Percentiles rank a stretch among this genome's conserved stretches.
Evolutionary conservation across 2,888 invertebrate genomes (phyloP).

Genomic region (Synanthedon vespiformis): DNA sequence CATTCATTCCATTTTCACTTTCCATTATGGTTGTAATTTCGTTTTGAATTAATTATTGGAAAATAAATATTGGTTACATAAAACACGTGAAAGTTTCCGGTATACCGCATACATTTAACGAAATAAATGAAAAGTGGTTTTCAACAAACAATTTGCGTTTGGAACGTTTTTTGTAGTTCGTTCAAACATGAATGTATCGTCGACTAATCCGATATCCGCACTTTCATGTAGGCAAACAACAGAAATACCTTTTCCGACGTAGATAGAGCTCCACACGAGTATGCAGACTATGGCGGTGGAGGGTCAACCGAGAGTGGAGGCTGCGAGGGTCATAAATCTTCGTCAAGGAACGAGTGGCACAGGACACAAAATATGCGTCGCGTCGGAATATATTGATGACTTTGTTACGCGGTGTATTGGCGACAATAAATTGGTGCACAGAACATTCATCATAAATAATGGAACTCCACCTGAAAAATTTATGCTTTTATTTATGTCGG

Average conservation of each 20-base stretch:
- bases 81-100: too few relatives aligned
- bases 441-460: conserved; percentile 4
- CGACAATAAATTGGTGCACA: conserved; percentile 8
- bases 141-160: background rate
- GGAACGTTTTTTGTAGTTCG: background rate
- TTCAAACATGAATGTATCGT: background rate
- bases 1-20: too few relatives aligned
- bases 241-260: background rate
- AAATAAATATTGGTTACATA: too few relatives aligned
- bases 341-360: conserved; percentile 6
- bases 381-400: conserved; percentile 11
- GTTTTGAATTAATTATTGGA: too few relatives aligned
- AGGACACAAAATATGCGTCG: conserved; percentile 10
- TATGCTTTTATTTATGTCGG: background rate
- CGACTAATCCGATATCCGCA: background rate
- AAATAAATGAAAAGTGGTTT: background rate
- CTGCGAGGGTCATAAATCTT: conserved; percentile 9
- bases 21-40: too few relatives aligned
- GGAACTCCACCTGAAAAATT: background rate
- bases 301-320: background rate
- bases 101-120: too few relatives aligned
- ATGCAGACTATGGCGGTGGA: background rate
- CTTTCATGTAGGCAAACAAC: background rate
- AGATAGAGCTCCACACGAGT: background rate
- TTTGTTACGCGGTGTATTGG: conserved; percentile 8